Evolutionary conservation across 2,888 invertebrate genomes (phyloP).

Genomic region (Willowsia nigromaculata): DNA sequence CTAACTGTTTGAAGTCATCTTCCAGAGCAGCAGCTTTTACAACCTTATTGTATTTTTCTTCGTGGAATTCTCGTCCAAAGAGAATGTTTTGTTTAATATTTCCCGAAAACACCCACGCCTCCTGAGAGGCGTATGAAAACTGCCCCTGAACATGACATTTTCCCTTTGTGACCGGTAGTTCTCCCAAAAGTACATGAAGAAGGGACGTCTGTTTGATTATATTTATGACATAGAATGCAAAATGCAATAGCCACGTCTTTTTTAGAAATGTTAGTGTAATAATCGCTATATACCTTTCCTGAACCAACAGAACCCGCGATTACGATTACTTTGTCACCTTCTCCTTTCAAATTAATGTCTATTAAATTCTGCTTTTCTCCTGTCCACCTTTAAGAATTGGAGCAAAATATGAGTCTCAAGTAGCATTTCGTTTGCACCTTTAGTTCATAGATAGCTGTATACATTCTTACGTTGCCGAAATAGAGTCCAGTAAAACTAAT

Average conservation of each 20-base stretch:
- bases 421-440: background rate
- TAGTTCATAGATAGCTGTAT: background rate
- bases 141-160: conserved; percentile 80
- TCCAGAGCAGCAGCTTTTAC: conserved; percentile 81
- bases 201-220: conserved; percentile 68
- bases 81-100: conserved; percentile 95
- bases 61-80: conserved; percentile 87
- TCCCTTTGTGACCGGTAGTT: conserved; percentile 81
- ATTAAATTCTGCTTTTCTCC: conserved; percentile 62
- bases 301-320: conserved; percentile 75
- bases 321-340: conserved; percentile 72
- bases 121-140: conserved; percentile 80
- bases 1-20: conserved; percentile 70
- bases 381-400: conserved; percentile 60
- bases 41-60: conserved; percentile 79
- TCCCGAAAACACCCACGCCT: conserved; percentile 87
- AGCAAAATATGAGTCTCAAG: background rate
- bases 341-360: conserved; percentile 57
- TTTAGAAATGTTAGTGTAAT: no score
- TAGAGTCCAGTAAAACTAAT: background rate
- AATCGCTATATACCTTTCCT: conserved; percentile 72
- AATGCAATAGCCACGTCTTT: no score
- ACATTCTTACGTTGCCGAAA: conserved; percentile 43
- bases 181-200: conserved; percentile 80
- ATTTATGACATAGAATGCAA: no score